Percentiles rank a stretch among this genome's conserved stretches.
phyloP scores from a whole-genome alignment of 2,113 vertebrate species.

The Trinectes maculatus region DNA sequence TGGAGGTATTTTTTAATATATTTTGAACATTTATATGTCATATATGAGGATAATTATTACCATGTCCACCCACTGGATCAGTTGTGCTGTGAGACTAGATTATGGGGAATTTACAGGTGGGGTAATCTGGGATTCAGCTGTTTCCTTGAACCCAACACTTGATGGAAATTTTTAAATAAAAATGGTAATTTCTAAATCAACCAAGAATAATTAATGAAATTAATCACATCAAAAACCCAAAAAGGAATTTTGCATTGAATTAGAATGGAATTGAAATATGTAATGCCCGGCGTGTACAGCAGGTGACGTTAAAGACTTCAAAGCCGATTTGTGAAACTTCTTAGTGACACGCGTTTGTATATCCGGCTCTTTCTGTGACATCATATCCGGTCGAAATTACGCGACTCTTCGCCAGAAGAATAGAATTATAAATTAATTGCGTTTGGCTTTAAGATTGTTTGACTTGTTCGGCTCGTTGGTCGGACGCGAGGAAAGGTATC shows the following conservation, averaged over 20 bases:
- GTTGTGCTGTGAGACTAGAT: conserved; percentile 3
- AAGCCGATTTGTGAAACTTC: background rate
- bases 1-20: background rate
- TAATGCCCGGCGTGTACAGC: background rate
- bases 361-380: conserved; percentile 55
- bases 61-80: too few relatives aligned
- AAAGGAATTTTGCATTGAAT: background rate
- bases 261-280: background rate
- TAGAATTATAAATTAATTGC: conserved; percentile 40
- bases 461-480: background rate
- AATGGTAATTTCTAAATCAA: too few relatives aligned
- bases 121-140: conserved; percentile 20
- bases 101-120: conserved; percentile 6
- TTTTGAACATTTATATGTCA: too few relatives aligned
- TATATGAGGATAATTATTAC: too few relatives aligned
- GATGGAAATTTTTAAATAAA: too few relatives aligned
- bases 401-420: conserved; percentile 46
- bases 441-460: background rate
- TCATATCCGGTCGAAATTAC: conserved; percentile 54
- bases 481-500: background rate
- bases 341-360: background rate
- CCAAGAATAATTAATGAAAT: background rate
- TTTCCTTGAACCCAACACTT: conserved; percentile 1
- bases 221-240: background rate
- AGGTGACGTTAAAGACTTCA: conserved; percentile 8